phyloP scores from a whole-genome alignment of 2,888 invertebrate species.

The Epicampocera succincta region DNA sequence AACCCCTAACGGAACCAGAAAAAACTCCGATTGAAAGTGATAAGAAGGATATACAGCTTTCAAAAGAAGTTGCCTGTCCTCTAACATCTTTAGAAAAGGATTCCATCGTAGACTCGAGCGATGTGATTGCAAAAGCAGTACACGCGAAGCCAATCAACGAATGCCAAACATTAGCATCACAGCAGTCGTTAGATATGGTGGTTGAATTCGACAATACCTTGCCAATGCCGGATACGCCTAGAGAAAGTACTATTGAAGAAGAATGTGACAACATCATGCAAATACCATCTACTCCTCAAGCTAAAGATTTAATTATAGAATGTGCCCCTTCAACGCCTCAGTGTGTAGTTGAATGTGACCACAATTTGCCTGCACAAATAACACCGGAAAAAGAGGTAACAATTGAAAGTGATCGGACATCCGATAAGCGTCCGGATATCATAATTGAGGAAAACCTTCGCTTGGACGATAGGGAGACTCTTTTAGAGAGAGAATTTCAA shows the following conservation, averaged over 20 bases:
- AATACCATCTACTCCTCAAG: constrained; percentile 18
- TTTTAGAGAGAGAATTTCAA: constrained; percentile 48
- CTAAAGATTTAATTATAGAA: constrained; percentile 54
- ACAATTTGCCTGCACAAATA: constrained; percentile 13
- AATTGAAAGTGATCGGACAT: constrained; percentile 36
- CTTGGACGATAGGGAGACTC: constrained; percentile 27
- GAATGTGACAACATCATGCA: constrained; percentile 20
- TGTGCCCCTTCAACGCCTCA: constrained; percentile 46
- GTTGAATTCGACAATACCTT: constrained; percentile 9
- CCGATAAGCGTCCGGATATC: constrained; percentile 11
- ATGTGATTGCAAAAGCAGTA: neutral
- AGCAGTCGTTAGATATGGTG: neutral
- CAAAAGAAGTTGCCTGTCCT: neutral
- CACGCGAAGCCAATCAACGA: neutral
- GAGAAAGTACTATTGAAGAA: constrained; percentile 5
- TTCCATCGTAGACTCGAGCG: neutral
- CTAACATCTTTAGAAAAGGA: constrained; percentile 2
- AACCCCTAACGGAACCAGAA: neutral
- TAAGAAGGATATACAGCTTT: neutral
- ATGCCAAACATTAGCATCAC: constrained; percentile 9
- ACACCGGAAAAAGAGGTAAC: constrained; percentile 47
- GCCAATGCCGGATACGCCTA: neutral
- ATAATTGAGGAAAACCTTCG: constrained; percentile 44
- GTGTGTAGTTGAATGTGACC: constrained; percentile 48
- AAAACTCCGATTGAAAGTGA: neutral